phyloP scores from a whole-genome alignment of 2,888 invertebrate genomes.

The Scaptomyza cyrtandrae region DNA sequence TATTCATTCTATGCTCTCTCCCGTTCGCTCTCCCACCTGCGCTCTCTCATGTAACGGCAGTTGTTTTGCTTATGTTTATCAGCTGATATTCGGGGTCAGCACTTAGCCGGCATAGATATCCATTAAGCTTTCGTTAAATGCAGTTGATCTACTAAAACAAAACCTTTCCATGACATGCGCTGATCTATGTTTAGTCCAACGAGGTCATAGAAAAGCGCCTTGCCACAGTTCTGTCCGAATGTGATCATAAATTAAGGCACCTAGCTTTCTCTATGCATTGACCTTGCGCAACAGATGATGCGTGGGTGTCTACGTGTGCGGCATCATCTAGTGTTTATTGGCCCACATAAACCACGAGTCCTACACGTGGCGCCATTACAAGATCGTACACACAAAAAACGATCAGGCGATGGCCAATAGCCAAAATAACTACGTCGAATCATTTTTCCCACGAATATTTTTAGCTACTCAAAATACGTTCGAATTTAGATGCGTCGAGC shows the following conservation, averaged over 20 bases:
- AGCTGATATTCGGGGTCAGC: constrained; percentile 51
- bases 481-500: constrained; percentile 52
- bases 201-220: constrained; percentile 19
- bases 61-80: constrained; percentile 35
- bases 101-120: constrained; percentile 39
- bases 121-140: constrained; percentile 1
- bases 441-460: constrained; percentile 34
- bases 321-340: constrained; percentile 12
- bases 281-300: constrained; percentile 50
- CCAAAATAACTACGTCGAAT: constrained; percentile 59
- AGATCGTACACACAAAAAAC: neutral
- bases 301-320: constrained; percentile 31
- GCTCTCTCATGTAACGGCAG: neutral
- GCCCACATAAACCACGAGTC: constrained; percentile 28
- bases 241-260: constrained; percentile 57
- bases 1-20: neutral
- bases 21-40: neutral
- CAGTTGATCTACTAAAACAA: neutral
- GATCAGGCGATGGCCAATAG: constrained; percentile 47
- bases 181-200: constrained; percentile 10
- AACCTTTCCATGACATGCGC: constrained; percentile 10
- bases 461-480: constrained; percentile 1
- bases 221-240: constrained; percentile 31
- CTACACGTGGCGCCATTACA: constrained; percentile 55
- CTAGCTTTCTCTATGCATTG: constrained; percentile 35